A percentile compares a stretch with the other conserved stretches of the same genome.
phyloP scores from a whole-genome alignment of 2,797 vertebrate species.

The Gobionotothen gibberifrons region DNA sequence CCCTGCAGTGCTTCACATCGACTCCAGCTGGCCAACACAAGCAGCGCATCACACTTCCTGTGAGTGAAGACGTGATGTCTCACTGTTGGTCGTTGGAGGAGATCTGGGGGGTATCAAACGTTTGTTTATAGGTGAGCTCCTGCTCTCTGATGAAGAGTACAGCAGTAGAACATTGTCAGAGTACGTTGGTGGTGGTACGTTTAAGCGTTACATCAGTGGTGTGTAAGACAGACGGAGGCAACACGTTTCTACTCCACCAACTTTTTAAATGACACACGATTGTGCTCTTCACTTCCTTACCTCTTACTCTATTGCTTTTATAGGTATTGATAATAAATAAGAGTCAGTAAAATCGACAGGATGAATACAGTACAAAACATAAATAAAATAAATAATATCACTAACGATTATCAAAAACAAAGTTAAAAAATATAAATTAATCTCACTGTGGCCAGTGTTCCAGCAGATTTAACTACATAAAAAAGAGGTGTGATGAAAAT shows the following conservation, averaged over 20 bases:
- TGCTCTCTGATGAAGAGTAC: slow-evolving; percentile 41
- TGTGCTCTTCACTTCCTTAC: slow-evolving; percentile 90
- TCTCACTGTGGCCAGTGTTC: slow-evolving; percentile 72
- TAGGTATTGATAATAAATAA: slow-evolving; percentile 79
- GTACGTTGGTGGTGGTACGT: slow-evolving; percentile 31
- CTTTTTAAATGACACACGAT: slow-evolving; percentile 82
- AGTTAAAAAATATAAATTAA: slow-evolving; percentile 78
- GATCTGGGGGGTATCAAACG: slow-evolving; percentile 52
- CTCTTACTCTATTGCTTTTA: slow-evolving; percentile 94
- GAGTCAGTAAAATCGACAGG: slow-evolving; percentile 65
- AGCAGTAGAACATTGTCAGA: slow-evolving; percentile 35
- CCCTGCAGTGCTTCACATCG: slow-evolving; percentile 75
- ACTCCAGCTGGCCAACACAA: slow-evolving; percentile 43
- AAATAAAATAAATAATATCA: slow-evolving; percentile 65
- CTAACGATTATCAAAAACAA: slow-evolving; percentile 74
- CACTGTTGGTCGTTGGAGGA: slow-evolving; percentile 40
- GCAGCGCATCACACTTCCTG: slow-evolving; percentile 33
- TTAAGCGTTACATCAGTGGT: slow-evolving; percentile 56
- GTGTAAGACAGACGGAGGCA: slow-evolving; percentile 86
- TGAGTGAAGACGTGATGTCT: slow-evolving; percentile 37
- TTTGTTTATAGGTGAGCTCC: slow-evolving; percentile 37
- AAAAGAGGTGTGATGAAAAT: slow-evolving; percentile 62
- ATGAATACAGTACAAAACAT: slow-evolving; percentile 64
- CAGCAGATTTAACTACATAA: slow-evolving; percentile 67
- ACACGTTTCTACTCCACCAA: slow-evolving; percentile 84